phyloP scores from a whole-genome alignment of 2,113 vertebrate genomes.

The Podilymbus podiceps region DNA sequence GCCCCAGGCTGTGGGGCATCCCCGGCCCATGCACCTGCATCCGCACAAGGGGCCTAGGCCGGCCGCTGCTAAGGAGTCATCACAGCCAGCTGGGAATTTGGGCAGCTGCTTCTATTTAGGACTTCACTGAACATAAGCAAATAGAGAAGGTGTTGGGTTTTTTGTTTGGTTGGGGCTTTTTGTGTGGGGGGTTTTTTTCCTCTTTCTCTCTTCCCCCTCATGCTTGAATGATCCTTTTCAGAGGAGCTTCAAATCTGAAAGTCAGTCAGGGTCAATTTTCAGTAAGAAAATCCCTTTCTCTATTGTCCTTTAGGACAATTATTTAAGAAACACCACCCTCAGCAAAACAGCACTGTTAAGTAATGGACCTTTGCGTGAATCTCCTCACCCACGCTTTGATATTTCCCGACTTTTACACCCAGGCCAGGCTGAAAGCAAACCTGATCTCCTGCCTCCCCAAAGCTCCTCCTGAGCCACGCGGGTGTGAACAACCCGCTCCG shows the following conservation, averaged over 20 bases:
- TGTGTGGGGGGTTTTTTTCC: too few relatives aligned
- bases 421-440: not conserved
- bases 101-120: not conserved
- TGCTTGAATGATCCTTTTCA: not conserved
- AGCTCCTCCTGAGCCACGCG: fast-evolving
- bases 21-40: not conserved
- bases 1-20: too few relatives aligned
- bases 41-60: not conserved
- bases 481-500: not conserved
- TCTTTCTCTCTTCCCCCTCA: not conserved
- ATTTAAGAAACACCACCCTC: not conserved
- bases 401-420: not conserved
- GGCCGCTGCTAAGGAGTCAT: not conserved
- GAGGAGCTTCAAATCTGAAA: not conserved
- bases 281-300: not conserved
- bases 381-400: not conserved
- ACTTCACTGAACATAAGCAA: not conserved
- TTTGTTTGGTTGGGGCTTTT: too few relatives aligned
- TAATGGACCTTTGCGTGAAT: not conserved
- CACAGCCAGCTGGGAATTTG: not conserved
- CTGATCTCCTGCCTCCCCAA: not conserved
- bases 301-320: not conserved
- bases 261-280: not conserved
- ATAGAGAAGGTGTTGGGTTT: not conserved
- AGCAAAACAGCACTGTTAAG: not conserved